These are phyloP conservation scores for Cygnus buccinator DNA, from an alignment of 2,113 vertebrate genomes.

Conservation along the genomic window DNA sequence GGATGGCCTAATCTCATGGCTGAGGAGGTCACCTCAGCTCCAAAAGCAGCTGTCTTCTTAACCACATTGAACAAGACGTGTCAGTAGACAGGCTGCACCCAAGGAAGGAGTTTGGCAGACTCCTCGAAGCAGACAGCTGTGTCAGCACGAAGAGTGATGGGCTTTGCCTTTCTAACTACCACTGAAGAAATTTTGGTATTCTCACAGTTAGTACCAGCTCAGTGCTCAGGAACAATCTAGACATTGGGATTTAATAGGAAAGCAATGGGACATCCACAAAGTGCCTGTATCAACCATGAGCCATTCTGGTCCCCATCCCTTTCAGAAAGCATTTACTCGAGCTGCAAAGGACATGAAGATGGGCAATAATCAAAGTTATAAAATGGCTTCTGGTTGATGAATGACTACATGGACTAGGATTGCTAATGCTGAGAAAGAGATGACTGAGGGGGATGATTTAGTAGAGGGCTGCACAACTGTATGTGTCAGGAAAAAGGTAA, in stretches of 20 bases:
- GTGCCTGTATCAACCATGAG: background rate
- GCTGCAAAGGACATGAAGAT: background rate
- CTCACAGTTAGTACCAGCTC: background rate
- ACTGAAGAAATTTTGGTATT: background rate
- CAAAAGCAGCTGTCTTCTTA: background rate
- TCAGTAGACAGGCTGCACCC: background rate
- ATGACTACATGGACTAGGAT: background rate
- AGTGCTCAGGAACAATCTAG: background rate
- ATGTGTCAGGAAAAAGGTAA: background rate
- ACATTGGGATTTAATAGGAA: background rate
- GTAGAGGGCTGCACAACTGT: background rate
- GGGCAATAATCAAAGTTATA: background rate
- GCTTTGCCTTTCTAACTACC: background rate
- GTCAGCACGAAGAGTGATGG: background rate
- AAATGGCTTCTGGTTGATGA: background rate
- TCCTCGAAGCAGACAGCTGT: background rate
- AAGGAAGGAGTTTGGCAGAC: background rate
- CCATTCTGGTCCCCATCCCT: background rate
- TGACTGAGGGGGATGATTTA: background rate
- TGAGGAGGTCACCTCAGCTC: background rate
- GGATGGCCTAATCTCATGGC: background rate
- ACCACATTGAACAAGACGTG: background rate
- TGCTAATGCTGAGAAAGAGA: background rate
- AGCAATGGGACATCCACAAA: background rate
- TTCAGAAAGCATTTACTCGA: background rate